A percentile compares a stretch with the other conserved stretches of the same genome.
Evolutionary conservation across 2,888 invertebrate genomes (phyloP).

Genomic region (Siphlonurus alternatus): DNA sequence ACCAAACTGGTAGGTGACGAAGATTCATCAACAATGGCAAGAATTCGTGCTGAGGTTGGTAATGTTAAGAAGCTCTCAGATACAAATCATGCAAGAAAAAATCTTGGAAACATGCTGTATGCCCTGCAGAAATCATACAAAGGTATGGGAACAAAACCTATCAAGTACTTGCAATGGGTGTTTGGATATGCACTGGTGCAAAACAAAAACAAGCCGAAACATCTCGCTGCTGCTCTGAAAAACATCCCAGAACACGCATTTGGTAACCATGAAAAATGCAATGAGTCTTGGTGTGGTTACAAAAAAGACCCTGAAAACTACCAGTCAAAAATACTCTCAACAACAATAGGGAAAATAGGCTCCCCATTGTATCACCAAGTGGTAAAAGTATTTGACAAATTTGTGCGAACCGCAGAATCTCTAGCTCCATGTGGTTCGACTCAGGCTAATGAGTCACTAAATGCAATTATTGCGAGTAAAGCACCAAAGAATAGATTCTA

Average conservation of each 20-base stretch:
- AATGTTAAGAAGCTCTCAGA: not conserved
- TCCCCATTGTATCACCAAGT: too few relatives aligned
- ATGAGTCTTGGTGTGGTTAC: not conserved
- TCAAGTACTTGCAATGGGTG: not conserved
- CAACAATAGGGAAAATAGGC: too few relatives aligned
- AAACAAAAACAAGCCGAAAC: not conserved
- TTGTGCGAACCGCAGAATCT: not conserved
- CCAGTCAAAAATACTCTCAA: too few relatives aligned
- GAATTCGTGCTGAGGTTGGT: not conserved
- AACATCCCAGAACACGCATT: not conserved
- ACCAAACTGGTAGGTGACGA: not conserved
- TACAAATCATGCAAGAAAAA: not conserved
- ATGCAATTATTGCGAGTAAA: not conserved
- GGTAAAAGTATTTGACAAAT: too few relatives aligned
- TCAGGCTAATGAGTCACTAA: not conserved
- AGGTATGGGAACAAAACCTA: not conserved
- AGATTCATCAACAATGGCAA: not conserved
- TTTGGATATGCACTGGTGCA: not conserved
- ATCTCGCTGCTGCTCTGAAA: not conserved
- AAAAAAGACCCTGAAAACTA: not conserved
- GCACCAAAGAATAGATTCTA: not conserved
- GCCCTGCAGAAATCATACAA: not conserved
- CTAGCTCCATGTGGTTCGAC: not conserved
- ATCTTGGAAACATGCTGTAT: not conserved
- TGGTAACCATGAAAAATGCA: not conserved